phyloP scores from a whole-genome alignment of 2,113 vertebrate species.

The Mirounga angustirostris region DNA sequence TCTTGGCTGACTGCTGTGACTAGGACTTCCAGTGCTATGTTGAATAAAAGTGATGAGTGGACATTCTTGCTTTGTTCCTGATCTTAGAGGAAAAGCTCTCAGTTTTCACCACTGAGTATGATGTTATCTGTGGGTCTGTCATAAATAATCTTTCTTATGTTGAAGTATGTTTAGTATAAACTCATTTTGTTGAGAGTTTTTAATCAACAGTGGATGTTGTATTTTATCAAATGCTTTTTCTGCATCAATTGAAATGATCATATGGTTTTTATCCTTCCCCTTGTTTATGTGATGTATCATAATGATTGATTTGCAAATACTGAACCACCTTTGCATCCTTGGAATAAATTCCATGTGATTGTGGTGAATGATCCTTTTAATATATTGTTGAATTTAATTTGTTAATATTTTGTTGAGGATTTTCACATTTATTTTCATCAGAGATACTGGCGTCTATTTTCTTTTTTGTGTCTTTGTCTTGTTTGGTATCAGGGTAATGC shows the following conservation, averaged over 20 bases:
- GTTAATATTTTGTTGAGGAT: not conserved
- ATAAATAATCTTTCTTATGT: not conserved
- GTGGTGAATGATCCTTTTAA: not conserved
- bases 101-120: not conserved
- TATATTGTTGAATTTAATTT: not conserved
- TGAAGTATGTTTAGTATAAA: not conserved
- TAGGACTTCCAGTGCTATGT: not conserved
- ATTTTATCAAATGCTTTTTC: not conserved
- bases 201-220: not conserved
- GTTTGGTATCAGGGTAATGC: not conserved
- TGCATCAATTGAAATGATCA: not conserved
- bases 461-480: not conserved
- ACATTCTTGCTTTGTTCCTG: not conserved
- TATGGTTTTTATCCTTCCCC: not conserved
- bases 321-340: not conserved
- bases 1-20: not conserved
- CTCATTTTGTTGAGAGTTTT: not conserved
- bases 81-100: not conserved
- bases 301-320: not conserved
- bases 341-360: not conserved
- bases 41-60: not conserved
- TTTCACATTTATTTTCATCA: not conserved
- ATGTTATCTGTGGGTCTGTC: not conserved
- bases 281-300: not conserved
- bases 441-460: not conserved